Base-by-base conservation (phyloP, 2,888 invertebrate genomes). In the Epicampocera succincta region DNA sequence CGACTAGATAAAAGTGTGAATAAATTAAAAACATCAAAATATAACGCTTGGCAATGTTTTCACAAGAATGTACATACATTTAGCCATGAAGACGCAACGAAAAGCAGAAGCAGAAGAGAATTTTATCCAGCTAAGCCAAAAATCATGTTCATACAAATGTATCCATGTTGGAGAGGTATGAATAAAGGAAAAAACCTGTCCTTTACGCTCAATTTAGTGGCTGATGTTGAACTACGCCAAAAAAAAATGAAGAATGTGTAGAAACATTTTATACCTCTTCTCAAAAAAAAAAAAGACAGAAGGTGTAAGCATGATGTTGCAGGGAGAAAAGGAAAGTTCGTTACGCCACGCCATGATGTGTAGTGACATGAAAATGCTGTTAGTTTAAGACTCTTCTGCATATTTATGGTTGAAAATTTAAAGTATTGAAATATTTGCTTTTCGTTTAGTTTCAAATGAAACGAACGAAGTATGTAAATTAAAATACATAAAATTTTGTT, bases 131-230 rank as follows among this genome's bases (percentile, higher is more conserved):
- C 42, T 61, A 72, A 61, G 17, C 48, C 50, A 60, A 40, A 50
- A 50, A 42, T 4, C 42, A 13, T 54, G 6, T 9, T 25, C 4
- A 5, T 33, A 33, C 8, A 33, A 33, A 33, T 33, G 8, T 33
- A 33, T 9, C 3, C 9, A 33, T 33, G 33, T 33, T 8, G 8
- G 1, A 33, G 9, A 33, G 1, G 9, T 33, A 33, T 33, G 9
- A 5, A 33, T 33, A 33, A 33, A 19, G 19, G 46, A 54, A 46
- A 38, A 15, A 21, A 52, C 40, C 12, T 38, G 40, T 63, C 46
- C 54, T 69, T 76, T 71, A 63, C 13, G 61, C 76, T 63, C 61
- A 77, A 77, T 77, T 77, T 69, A 63, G 38, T 40, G 12, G 11
- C 17, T 77, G 63, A 54, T 54, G 50, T 61, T 75, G 15, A 68